A percentile compares a stretch with the other conserved stretches of the same genome.
phyloP scores from a whole-genome alignment of 2,797 vertebrate genomes.

The Podarcis siculus region DNA sequence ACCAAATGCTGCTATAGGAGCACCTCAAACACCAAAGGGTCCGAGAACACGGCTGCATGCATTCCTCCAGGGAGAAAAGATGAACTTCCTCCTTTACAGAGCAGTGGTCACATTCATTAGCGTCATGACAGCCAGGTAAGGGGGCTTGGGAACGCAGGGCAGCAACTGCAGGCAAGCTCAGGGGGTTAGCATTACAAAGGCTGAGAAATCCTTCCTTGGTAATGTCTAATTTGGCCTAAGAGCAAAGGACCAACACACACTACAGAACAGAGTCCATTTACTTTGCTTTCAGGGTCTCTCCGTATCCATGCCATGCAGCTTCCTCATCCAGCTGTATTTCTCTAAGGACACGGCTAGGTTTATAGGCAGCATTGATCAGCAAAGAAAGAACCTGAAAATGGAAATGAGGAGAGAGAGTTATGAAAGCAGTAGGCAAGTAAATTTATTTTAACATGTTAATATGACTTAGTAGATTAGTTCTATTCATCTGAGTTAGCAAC shows the following conservation, averaged over 20 bases:
- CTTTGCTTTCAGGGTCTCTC: constrained; percentile 99
- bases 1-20: background rate
- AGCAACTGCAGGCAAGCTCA: background rate
- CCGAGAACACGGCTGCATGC: background rate
- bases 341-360: constrained; percentile 94
- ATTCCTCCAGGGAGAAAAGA: background rate
- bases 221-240: background rate
- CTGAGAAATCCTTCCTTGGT: background rate
- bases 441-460: constrained; percentile 41
- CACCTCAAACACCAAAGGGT: too few relatives aligned
- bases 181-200: background rate
- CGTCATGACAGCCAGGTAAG: background rate
- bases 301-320: constrained; percentile 93
- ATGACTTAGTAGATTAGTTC: constrained; percentile 54
- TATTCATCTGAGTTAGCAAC: constrained; percentile 60
- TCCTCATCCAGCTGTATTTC: constrained; percentile 97
- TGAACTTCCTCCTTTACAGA: background rate
- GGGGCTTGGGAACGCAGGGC: background rate
- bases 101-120: background rate
- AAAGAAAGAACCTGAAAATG: constrained; percentile 88
- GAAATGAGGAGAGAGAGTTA: constrained; percentile 16
- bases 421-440: constrained; percentile 24
- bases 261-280: constrained; percentile 72
- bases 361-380: constrained; percentile 97
- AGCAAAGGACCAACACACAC: background rate